phyloP scores from a whole-genome alignment of 2,888 invertebrate genomes.

The Willowsia nigromaculata region DNA sequence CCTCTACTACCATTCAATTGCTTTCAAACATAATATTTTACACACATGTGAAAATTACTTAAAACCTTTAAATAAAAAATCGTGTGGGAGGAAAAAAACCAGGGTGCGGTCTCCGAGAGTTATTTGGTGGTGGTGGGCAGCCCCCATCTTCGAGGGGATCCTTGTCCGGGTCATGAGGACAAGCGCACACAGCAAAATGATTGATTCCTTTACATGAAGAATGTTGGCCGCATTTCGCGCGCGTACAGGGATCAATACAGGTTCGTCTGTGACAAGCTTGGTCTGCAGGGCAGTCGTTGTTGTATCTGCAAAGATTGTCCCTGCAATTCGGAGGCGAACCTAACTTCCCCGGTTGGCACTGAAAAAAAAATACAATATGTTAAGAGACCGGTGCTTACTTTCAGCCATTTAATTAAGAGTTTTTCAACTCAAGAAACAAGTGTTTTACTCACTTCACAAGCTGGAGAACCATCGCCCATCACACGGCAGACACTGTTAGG shows the following conservation, averaged over 20 bases:
- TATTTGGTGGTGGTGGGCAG: conserved; percentile 52
- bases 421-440: too few species aligned
- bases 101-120: conserved; percentile 16
- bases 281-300: conserved; percentile 63
- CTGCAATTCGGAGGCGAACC: conserved; percentile 70
- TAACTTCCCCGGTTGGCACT: conserved; percentile 68
- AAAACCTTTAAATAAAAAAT: conserved; percentile 49
- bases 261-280: conserved; percentile 48
- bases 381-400: too few species aligned
- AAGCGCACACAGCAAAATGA: conserved; percentile 71
- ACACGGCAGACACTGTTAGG: conserved; percentile 62
- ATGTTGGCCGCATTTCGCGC: conserved; percentile 50
- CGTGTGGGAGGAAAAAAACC: conserved; percentile 56
- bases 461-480: conserved; percentile 51
- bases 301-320: conserved; percentile 55
- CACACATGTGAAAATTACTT: too few species aligned
- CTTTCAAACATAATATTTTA: neutral
- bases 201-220: conserved; percentile 56
- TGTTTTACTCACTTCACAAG: too few species aligned
- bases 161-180: conserved; percentile 67
- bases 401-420: too few species aligned
- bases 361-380: too few species aligned
- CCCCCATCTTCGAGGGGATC: conserved; percentile 66
- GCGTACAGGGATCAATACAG: conserved; percentile 65
- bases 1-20: neutral